phyloP scores from a whole-genome alignment of 2,113 vertebrate genomes.

The Nothobranchius furzeri region DNA sequence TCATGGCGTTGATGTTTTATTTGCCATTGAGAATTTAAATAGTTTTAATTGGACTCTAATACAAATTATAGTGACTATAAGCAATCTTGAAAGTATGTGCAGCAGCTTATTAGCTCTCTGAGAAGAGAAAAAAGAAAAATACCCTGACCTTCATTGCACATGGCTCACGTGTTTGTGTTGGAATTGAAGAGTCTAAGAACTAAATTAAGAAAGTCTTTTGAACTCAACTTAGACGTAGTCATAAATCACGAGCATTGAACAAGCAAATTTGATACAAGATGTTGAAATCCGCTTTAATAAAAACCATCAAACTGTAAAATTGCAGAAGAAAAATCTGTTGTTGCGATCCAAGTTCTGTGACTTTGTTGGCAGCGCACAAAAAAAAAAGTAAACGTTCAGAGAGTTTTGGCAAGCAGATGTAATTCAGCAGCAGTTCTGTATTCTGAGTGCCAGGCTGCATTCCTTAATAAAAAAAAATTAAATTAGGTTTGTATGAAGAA shows the following conservation, averaged over 20 bases:
- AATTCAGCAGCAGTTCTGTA: background rate
- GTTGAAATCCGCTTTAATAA: slow-evolving; percentile 19
- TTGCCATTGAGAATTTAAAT: background rate
- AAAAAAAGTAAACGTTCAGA: background rate
- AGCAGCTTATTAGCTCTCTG: slow-evolving; percentile 31
- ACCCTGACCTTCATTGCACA: slow-evolving; percentile 38
- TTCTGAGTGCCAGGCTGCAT: background rate
- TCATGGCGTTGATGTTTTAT: too few relatives aligned
- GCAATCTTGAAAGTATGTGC: slow-evolving; percentile 23
- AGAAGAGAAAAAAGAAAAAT: slow-evolving; percentile 39
- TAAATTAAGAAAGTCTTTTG: slow-evolving; percentile 47
- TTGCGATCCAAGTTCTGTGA: slow-evolving; percentile 3
- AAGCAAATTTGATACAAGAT: slow-evolving; percentile 30
- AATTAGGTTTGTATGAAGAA: background rate
- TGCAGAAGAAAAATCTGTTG: slow-evolving; percentile 1
- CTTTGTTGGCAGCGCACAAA: background rate
- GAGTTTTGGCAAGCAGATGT: background rate
- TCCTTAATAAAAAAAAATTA: background rate
- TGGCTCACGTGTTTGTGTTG: slow-evolving; percentile 52
- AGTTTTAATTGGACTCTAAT: background rate
- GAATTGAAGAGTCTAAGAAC: slow-evolving; percentile 48
- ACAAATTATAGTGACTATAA: slow-evolving; percentile 3
- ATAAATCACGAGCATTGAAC: slow-evolving; percentile 54
- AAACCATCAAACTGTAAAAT: slow-evolving; percentile 24
- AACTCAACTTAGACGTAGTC: slow-evolving; percentile 38